Conservation (phyloP, 1,140 invertebrate genomes). For the Prorops nasuta region DNA sequence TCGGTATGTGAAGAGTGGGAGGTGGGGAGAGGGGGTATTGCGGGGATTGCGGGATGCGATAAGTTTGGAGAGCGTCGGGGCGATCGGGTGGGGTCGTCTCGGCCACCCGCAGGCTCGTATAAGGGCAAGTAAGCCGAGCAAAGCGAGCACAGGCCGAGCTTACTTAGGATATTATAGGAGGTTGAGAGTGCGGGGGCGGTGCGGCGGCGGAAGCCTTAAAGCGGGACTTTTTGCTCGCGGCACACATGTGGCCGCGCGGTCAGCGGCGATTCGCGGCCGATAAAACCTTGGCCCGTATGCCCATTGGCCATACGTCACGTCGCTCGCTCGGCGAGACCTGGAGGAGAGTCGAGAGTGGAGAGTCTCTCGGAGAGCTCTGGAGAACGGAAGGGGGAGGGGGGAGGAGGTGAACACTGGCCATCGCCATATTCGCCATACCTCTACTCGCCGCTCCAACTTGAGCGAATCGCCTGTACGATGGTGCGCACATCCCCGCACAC, state of each 20-base stretch:
- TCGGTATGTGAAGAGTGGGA: too few species aligned
- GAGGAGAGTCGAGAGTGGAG: constrained; percentile 4
- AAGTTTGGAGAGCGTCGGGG: too few species aligned
- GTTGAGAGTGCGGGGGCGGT: neutral
- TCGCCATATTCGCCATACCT: too few species aligned
- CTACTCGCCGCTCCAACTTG: constrained; percentile 42
- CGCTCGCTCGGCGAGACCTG: constrained; percentile 16
- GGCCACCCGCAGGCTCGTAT: too few species aligned
- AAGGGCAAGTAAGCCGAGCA: too few species aligned
- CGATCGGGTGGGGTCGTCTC: too few species aligned
- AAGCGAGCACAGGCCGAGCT: too few species aligned
- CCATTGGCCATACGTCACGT: too few species aligned
- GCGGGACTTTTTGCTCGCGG: constrained; percentile 40
- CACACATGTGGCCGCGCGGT: constrained; percentile 45
- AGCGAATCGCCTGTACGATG: constrained; percentile 51
- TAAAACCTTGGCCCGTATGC: constrained; percentile 30
- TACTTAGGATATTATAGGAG: too few species aligned
- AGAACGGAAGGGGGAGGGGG: neutral
- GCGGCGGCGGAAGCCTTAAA: constrained; percentile 23
- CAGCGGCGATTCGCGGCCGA: constrained; percentile 44
- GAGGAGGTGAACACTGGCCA: constrained; percentile 6
- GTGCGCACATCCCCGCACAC: constrained; percentile 47
- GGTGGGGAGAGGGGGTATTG: too few species aligned
- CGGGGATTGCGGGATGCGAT: too few species aligned
- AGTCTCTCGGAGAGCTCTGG: neutral